phyloP scores from a whole-genome alignment of 1,140 invertebrate genomes.

The Heliconius hermathena region DNA sequence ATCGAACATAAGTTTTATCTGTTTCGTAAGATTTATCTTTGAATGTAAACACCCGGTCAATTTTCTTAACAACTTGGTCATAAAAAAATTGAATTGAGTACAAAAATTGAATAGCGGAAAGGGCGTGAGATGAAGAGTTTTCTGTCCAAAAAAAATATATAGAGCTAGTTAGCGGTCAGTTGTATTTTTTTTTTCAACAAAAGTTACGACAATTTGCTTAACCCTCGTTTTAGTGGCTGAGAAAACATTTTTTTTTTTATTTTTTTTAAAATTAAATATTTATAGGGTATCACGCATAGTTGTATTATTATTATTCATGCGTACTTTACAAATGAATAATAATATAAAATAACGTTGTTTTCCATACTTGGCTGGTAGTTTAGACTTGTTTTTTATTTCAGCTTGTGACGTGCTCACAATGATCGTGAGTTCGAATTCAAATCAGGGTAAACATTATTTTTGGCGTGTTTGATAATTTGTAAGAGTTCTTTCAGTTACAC shows the following conservation, averaged over 20 bases:
- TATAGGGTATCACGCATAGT: constrained; percentile 29
- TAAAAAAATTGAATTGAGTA: constrained; percentile 5
- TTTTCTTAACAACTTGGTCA: not conserved
- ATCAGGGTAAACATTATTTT: not conserved
- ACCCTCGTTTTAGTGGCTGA: constrained; percentile 58
- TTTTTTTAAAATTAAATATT: constrained; percentile 56
- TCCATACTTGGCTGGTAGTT: not conserved
- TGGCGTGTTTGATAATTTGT: too few relatives aligned
- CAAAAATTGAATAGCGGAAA: not conserved
- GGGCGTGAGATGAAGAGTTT: constrained; percentile 58
- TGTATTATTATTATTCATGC: not conserved
- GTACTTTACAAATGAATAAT: not conserved
- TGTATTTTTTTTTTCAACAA: constrained; percentile 50
- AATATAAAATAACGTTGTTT: not conserved
- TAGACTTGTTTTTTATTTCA: not conserved
- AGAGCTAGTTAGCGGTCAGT: constrained; percentile 69
- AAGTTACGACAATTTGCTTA: constrained; percentile 59
- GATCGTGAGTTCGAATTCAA: too few relatives aligned
- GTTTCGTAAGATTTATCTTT: not conserved
- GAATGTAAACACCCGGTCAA: not conserved
- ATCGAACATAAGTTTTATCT: not conserved
- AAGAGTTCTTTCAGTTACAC: too few relatives aligned
- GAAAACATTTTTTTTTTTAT: constrained; percentile 59
- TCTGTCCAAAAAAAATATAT: constrained; percentile 41
- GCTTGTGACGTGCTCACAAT: not conserved